Evolutionary conservation across 2,113 vertebrate genomes (phyloP).

Genomic region (Xenopus laevis): DNA sequence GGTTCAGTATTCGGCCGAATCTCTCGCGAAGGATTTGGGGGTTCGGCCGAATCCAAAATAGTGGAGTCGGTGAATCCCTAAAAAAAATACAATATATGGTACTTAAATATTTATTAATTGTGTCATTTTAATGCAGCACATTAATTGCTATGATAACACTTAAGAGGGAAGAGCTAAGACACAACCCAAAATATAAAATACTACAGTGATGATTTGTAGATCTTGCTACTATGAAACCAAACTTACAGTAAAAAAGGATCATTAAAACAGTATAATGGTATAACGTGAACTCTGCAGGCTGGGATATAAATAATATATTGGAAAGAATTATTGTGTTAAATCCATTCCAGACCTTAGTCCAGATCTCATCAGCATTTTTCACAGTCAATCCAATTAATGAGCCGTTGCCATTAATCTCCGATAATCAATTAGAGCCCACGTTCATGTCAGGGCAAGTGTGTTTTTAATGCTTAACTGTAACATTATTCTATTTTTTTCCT

Average conservation of each 20-base stretch:
- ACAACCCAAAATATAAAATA: no score
- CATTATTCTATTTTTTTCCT: constrained; percentile 36
- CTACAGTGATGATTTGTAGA: no score
- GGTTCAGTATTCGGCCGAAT: no score
- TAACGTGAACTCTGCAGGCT: neutral
- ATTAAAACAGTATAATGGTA: constrained; percentile 8
- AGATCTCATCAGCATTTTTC: neutral
- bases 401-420: constrained; percentile 5
- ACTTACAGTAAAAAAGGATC: neutral
- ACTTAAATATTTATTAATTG: no score
- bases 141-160: no score
- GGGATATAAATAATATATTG: constrained; percentile 22
- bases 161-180: no score
- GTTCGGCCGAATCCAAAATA: no score
- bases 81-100: no score
- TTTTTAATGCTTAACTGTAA: constrained; percentile 24
- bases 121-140: no score
- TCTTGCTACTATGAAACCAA: neutral
- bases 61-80: no score
- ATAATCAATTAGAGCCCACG: constrained; percentile 23
- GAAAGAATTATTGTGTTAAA: constrained; percentile 26
- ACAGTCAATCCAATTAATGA: constrained; percentile 40
- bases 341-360: constrained; percentile 16
- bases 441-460: constrained; percentile 37
- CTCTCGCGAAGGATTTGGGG: no score